A percentile compares a stretch with the other conserved stretches of the same genome.
Evolutionary conservation across 1,140 invertebrate genomes (phyloP).

Genomic region (Bombyx mandarina): DNA sequence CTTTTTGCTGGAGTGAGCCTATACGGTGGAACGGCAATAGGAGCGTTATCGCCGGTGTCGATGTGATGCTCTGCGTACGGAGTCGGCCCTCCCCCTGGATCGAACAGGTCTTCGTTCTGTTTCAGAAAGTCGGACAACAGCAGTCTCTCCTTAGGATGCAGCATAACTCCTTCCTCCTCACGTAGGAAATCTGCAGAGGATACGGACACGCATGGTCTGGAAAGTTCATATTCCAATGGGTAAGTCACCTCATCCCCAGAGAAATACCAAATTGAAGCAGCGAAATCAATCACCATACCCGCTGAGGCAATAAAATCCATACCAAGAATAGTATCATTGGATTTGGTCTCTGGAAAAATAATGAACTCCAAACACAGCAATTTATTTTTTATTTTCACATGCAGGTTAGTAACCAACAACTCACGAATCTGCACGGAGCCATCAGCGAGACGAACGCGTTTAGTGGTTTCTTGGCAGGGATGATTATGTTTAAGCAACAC

Average conservation of each 20-base stretch:
- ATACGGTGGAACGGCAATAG: not conserved
- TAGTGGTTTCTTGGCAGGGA: not conserved
- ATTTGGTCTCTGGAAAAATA: slow-evolving; percentile 5
- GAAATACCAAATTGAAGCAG: slow-evolving; percentile 2
- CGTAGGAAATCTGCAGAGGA: not conserved
- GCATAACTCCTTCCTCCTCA: not conserved
- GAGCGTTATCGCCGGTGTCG: too few relatives aligned
- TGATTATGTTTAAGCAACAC: not conserved
- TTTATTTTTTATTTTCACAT: slow-evolving; percentile 1
- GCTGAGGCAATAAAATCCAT: slow-evolving; percentile 9
- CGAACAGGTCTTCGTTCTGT: not conserved
- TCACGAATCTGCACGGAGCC: not conserved
- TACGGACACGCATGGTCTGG: not conserved
- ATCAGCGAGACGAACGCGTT: not conserved
- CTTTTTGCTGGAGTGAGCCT: slow-evolving; percentile 1
- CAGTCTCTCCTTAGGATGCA: not conserved
- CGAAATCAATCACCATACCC: slow-evolving; percentile 9
- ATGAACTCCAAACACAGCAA: not conserved
- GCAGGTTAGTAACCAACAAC: slow-evolving; percentile 1
- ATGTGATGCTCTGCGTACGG: too few relatives aligned
- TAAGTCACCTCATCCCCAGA: not conserved
- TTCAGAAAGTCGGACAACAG: not conserved
- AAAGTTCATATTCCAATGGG: slow-evolving; percentile 1
- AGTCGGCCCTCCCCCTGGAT: too few relatives aligned
- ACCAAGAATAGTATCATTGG: slow-evolving; percentile 10